Conservation (phyloP, 2,888 invertebrate species). For the Lamproptera curius region DNA sequence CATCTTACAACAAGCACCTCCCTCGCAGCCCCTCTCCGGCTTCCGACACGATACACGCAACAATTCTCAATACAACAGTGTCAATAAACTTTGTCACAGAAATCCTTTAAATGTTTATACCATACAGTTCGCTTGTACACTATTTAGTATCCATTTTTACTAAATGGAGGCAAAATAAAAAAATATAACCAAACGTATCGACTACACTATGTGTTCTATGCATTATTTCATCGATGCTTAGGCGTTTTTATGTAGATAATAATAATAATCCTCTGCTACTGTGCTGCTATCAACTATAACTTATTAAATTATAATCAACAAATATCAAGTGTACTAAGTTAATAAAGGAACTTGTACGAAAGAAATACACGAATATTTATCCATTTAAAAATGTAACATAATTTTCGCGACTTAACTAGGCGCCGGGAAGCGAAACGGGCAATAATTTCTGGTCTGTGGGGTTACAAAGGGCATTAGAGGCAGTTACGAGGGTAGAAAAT, state of each 20-base stretch:
- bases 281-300: background rate
- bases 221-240: background rate
- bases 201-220: background rate
- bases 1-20: conserved; percentile 59
- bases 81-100: background rate
- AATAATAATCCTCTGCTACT: too few species aligned
- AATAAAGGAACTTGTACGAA: background rate
- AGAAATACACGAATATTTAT: background rate
- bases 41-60: background rate
- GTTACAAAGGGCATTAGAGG: conserved; percentile 1
- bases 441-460: conserved; percentile 1
- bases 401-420: background rate
- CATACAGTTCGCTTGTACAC: background rate
- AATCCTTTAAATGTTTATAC: background rate
- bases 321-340: background rate
- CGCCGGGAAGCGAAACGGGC: background rate
- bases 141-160: conserved; percentile 19
- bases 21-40: conserved; percentile 18
- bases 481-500: background rate
- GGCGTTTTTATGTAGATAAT: background rate
- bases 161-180: background rate
- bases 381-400: background rate
- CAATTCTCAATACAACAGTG: background rate
- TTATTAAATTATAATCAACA: background rate
- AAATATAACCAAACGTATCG: background rate